Evolutionary conservation across 92 coral and sea anemone species (phyloP), one percentile per base, ranked within the genome.

Genomic region (Nematostella vectensis): DNA sequence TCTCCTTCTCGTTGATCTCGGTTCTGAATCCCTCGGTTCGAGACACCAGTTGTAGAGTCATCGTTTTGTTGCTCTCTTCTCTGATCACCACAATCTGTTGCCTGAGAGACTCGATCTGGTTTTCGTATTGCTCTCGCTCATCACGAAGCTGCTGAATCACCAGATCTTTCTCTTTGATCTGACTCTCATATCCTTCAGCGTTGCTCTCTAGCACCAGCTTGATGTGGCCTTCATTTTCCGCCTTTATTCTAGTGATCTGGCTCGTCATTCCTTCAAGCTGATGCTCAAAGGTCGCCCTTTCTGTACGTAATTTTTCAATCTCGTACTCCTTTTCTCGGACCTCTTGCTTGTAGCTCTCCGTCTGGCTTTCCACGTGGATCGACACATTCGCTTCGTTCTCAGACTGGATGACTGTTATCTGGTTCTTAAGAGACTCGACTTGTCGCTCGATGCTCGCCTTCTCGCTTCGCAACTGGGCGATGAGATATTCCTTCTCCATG

Each of bases 281-380:
- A 9, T 22, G 9, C 21, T 45, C 51, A 45, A 19, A 17, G 4
- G 51, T 45, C 4, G 51, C 21, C 23, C 18, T 45, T 22, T 45
- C 51, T 45, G 51, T 45, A 17, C 51, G 51, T 17, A 45, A 4
- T 11, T 6, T 8, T 17, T 45, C 51, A 4, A 45, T 17, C 4
- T 4, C 18, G 21, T 45, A 45, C 12, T 45, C 51, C 21, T 19
- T 45, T 17, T 45, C 51, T 45, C 51, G 51, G 9, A 45, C 18
- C 18, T 45, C 51, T 19, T 45, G 12, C 21, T 45, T 45, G 51
- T 45, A 45, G 51, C 23, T 45, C 23, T 45, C 51, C 18, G 51
- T 45, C 11, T 45, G 51, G 23, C 18, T 45, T 17, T 45, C 51
- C 4, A 45, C 51, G 21, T 45, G 51, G 21, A 45, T 8, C 17